Evolutionary conservation across 2,888 invertebrate species (phyloP).

Genomic region (Melieria omissa): DNA sequence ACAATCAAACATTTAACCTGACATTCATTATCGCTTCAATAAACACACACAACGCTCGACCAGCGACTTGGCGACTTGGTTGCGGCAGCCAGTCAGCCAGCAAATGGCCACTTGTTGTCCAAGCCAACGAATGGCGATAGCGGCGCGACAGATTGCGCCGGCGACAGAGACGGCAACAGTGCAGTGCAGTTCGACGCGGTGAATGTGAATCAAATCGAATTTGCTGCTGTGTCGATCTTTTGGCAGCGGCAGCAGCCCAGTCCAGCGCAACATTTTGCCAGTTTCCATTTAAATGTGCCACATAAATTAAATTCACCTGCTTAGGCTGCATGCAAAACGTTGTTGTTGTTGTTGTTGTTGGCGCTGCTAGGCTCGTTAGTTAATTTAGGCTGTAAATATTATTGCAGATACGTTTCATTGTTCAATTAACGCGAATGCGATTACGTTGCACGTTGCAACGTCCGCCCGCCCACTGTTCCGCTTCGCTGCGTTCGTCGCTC

Average conservation of each 20-base stretch:
- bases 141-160: too few relatives aligned
- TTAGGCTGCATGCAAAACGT: constrained; percentile 36
- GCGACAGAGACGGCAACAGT: too few relatives aligned
- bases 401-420: constrained; percentile 54
- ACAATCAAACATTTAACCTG: constrained; percentile 44
- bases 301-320: constrained; percentile 43
- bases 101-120: not conserved
- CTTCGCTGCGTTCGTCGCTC: too few relatives aligned
- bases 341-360: constrained; percentile 23
- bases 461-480: not conserved
- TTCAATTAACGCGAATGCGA: constrained; percentile 49
- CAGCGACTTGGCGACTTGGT: not conserved
- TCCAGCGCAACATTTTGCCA: not conserved
- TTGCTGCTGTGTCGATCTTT: constrained; percentile 19
- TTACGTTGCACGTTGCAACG: constrained; percentile 22
- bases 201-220: not conserved
- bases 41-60: constrained; percentile 16
- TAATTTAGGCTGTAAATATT: constrained; percentile 60
- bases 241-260: too few relatives aligned
- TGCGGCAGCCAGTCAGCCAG: not conserved
- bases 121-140: not conserved
- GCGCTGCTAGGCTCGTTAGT: constrained; percentile 52
- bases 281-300: constrained; percentile 35
- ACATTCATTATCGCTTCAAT: constrained; percentile 46
- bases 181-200: too few relatives aligned